Evolutionary conservation across 2,888 invertebrate species (phyloP).

Genomic region (Dioctria rufipes): DNA sequence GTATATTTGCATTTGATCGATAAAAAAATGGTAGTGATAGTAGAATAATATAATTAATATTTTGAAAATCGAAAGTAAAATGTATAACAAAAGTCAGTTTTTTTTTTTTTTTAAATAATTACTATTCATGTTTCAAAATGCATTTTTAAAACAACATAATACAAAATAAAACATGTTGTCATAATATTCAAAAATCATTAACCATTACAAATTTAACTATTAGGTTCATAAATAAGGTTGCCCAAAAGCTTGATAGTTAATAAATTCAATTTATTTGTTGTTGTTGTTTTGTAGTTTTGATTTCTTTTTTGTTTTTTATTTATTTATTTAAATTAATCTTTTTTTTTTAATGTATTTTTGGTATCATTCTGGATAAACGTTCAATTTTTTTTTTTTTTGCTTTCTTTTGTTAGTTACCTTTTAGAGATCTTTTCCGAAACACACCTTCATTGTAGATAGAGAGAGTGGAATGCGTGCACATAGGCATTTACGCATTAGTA

Average conservation of each 20-base stretch:
- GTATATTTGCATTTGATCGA: constrained; percentile 56
- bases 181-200: constrained; percentile 47
- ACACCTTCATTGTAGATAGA: constrained; percentile 78
- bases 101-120: constrained; percentile 33
- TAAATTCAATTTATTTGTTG: constrained; percentile 71
- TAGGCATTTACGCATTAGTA: constrained; percentile 72
- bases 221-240: constrained; percentile 45
- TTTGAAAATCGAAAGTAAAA: constrained; percentile 47
- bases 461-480: constrained; percentile 75
- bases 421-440: constrained; percentile 97
- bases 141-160: constrained; percentile 49
- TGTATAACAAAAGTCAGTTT: constrained; percentile 34
- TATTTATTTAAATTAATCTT: too few species aligned
- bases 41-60: constrained; percentile 50
- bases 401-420: constrained; percentile 82
- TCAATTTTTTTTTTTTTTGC: constrained; percentile 60
- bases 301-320: too few species aligned
- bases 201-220: constrained; percentile 53
- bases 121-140: constrained; percentile 47
- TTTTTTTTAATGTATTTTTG: constrained; percentile 58
- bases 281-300: too few species aligned
- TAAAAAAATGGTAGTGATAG: constrained; percentile 51
- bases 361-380: constrained; percentile 56
- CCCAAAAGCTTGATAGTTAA: constrained; percentile 51
- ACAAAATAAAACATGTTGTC: constrained; percentile 50